Conservation (phyloP, 2,888 invertebrate species). For the Aphidius colemani region DNA sequence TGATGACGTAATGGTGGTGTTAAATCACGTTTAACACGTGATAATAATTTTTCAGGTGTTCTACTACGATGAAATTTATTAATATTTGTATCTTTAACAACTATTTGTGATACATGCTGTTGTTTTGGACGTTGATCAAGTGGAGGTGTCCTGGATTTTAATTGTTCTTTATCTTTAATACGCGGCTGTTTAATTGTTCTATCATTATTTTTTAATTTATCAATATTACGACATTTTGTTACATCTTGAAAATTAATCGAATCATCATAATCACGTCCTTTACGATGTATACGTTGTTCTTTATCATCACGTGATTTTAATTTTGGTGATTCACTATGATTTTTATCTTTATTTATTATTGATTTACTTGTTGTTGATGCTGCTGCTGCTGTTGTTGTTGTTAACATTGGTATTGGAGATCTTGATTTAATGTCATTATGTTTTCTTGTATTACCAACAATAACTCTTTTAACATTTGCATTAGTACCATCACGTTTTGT, state of each 20-base stretch:
- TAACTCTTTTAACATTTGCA: slow-evolving; percentile 32
- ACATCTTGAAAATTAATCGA: slow-evolving; percentile 32
- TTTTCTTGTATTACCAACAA: slow-evolving; percentile 30
- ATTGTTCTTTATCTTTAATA: slow-evolving; percentile 51
- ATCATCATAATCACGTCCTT: slow-evolving; percentile 43
- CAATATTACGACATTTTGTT: slow-evolving; percentile 32
- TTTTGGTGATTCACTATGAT: slow-evolving; percentile 49
- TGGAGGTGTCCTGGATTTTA: slow-evolving; percentile 53
- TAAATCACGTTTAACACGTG: slow-evolving; percentile 40
- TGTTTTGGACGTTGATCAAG: slow-evolving; percentile 44
- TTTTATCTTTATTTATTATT: slow-evolving; percentile 48
- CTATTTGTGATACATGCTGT: slow-evolving; percentile 45
- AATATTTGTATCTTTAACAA: slow-evolving; percentile 36
- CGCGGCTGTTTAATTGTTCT: slow-evolving; percentile 47
- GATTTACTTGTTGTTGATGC: slow-evolving; percentile 39
- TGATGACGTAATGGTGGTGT: slow-evolving; percentile 44
- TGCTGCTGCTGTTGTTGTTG: slow-evolving; percentile 42
- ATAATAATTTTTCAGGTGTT: slow-evolving; percentile 47
- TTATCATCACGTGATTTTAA: slow-evolving; percentile 37
- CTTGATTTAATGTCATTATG: slow-evolving; percentile 39
- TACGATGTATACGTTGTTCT: slow-evolving; percentile 48
- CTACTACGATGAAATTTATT: slow-evolving; percentile 45
- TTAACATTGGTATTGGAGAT: slow-evolving; percentile 39
- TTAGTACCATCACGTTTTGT: slow-evolving; percentile 21
- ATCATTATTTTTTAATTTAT: slow-evolving; percentile 50